Conservation (phyloP, 2,797 vertebrate genomes). For the Spinibarbus caldwelli region DNA sequence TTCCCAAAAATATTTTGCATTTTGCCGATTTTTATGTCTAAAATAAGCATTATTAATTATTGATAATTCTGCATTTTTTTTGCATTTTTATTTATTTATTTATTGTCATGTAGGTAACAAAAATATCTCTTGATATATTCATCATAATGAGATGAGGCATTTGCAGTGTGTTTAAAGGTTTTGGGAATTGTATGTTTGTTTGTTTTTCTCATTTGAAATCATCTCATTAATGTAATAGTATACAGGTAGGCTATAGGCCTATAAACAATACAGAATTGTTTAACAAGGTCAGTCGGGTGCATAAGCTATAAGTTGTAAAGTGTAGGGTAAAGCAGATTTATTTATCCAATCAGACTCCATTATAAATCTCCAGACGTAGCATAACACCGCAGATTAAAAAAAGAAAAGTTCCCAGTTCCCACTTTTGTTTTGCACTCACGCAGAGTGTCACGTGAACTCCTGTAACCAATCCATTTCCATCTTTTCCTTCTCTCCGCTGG, state of each 20-base stretch:
- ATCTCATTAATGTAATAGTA: background rate
- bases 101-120: background rate
- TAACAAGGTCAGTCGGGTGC: background rate
- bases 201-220: background rate
- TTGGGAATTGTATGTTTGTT: background rate
- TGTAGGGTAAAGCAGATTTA: background rate
- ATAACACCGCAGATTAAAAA: background rate
- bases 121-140: background rate
- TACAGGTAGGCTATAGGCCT: background rate
- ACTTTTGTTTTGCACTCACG: conserved; percentile 33
- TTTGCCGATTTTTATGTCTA: background rate
- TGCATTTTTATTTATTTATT: background rate
- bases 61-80: no score
- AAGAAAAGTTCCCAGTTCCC: background rate
- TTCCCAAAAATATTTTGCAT: background rate
- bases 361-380: background rate
- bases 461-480: conserved; percentile 68
- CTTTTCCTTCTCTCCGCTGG: conserved; percentile 36
- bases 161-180: background rate
- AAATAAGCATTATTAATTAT: background rate
- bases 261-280: background rate
- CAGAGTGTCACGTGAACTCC: conserved; percentile 69
- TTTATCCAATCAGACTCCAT: background rate
- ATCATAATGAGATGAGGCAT: background rate
- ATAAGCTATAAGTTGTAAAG: background rate